These are phyloP conservation scores for Drosophila diplacantha DNA, from an alignment of 2,888 invertebrate genomes.

Conservation along the genomic window DNA sequence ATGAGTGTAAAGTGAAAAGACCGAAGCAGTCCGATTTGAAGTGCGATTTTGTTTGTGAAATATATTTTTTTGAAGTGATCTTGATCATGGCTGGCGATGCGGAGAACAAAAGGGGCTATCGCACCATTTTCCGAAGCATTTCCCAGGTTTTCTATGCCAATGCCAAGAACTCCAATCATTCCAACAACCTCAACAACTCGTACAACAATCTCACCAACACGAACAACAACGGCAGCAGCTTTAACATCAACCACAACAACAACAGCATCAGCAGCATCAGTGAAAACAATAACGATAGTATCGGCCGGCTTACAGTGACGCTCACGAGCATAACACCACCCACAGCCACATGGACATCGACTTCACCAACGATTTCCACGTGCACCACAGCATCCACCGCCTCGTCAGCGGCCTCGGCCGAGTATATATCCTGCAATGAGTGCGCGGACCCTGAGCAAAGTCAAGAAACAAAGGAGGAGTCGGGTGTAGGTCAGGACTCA, in stretches of 20 bases:
- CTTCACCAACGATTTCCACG: conserved; percentile 26
- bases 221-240: conserved; percentile 21
- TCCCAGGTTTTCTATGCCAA: conserved; percentile 71
- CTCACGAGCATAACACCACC: conserved; percentile 31
- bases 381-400: conserved; percentile 8
- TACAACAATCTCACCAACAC: conserved; percentile 13
- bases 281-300: conserved; percentile 21
- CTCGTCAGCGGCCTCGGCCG: conserved; percentile 14
- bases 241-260: conserved; percentile 20
- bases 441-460: conserved; percentile 23
- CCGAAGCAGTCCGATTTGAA: neutral
- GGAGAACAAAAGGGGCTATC: conserved; percentile 61
- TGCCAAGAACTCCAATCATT: conserved; percentile 31
- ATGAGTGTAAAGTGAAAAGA: conserved; percentile 19
- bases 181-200: conserved; percentile 13
- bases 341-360: conserved; percentile 23
- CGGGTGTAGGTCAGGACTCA: neutral
- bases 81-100: conserved; percentile 56
- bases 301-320: conserved; percentile 17
- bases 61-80: conserved; percentile 4
- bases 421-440: conserved; percentile 30
- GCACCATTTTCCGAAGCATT: conserved; percentile 72
- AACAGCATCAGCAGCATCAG: conserved; percentile 13
- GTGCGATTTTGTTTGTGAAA: conserved; percentile 6
- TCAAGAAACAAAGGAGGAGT: neutral